A percentile compares a stretch with the other conserved stretches of the same genome.
phyloP scores from a whole-genome alignment of 2,113 vertebrate species.

The Hemichromis elongatus region DNA sequence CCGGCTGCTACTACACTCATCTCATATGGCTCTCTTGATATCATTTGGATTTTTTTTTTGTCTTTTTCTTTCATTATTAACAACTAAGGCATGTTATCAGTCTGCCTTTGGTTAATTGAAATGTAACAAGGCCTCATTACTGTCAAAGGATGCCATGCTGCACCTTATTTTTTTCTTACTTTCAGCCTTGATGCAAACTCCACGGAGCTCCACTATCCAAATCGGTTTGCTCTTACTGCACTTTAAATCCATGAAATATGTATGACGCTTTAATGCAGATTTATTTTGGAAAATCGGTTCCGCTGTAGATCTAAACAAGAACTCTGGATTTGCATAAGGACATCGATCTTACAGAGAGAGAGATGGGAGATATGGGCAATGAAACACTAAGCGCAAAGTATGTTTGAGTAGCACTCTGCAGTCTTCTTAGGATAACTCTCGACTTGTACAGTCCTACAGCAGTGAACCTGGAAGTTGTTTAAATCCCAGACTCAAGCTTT shows the following conservation, averaged over 20 bases:
- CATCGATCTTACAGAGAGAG: slow-evolving; percentile 61
- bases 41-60: slow-evolving; percentile 53
- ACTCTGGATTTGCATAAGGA: slow-evolving; percentile 58
- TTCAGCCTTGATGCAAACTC: slow-evolving; percentile 49
- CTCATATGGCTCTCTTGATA: slow-evolving; percentile 77
- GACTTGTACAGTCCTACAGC: slow-evolving; percentile 13
- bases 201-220: slow-evolving; percentile 29
- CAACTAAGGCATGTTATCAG: slow-evolving; percentile 55
- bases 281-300: slow-evolving; percentile 69
- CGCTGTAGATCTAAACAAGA: slow-evolving; percentile 61
- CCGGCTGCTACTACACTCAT: slow-evolving; percentile 83
- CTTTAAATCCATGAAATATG: slow-evolving; percentile 71
- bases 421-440: slow-evolving; percentile 29
- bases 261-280: slow-evolving; percentile 68
- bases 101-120: slow-evolving; percentile 44
- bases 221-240: slow-evolving; percentile 63
- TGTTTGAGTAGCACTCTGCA: slow-evolving; percentile 47
- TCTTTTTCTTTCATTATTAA: slow-evolving; percentile 66
- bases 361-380: slow-evolving; percentile 36
- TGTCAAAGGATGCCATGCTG: slow-evolving; percentile 43
- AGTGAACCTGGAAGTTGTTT: neutral
- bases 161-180: slow-evolving; percentile 31
- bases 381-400: slow-evolving; percentile 54
- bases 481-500: neutral
- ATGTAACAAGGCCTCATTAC: slow-evolving; percentile 36